Conservation (phyloP, 2,888 invertebrate species). For the Agonopterix heracliana region DNA sequence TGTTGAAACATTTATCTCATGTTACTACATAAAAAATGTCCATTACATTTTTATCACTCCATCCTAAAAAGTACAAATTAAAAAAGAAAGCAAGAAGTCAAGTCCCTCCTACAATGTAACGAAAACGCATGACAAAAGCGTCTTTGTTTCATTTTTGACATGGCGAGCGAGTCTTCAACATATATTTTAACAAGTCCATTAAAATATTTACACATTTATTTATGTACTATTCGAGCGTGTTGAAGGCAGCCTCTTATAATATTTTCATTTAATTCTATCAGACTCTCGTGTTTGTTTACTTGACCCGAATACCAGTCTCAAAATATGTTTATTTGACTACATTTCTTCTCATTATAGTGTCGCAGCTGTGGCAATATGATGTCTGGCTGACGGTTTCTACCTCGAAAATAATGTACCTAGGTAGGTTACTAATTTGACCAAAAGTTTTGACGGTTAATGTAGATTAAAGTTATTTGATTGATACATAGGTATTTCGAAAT, state of each 20-base stretch:
- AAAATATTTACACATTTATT: slow-evolving; percentile 4
- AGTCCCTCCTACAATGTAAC: background rate
- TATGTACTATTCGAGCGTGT: background rate
- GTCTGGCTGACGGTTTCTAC: background rate
- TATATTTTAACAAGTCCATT: slow-evolving; percentile 3
- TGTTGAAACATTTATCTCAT: no score
- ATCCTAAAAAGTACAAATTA: no score
- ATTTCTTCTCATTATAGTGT: no score
- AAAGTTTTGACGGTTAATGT: no score
- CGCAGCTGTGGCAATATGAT: background rate
- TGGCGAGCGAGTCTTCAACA: background rate
- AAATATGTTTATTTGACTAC: slow-evolving; percentile 18
- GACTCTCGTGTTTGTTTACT: slow-evolving; percentile 27
- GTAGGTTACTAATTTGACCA: background rate
- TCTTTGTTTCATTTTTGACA: slow-evolving; percentile 1
- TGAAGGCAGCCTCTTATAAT: background rate
- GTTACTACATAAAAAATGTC: no score
- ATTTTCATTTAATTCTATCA: slow-evolving; percentile 26
- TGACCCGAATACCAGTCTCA: slow-evolving; percentile 38
- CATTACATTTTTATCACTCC: no score
- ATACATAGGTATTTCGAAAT: no score
- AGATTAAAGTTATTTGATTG: no score
- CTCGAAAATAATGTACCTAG: background rate
- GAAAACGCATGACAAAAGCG: slow-evolving; percentile 1
- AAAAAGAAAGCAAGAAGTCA: no score